Evolutionary conservation across 1,140 invertebrate species (phyloP), one percentile per base, ranked within the genome.

Genomic region (Atta texana): DNA sequence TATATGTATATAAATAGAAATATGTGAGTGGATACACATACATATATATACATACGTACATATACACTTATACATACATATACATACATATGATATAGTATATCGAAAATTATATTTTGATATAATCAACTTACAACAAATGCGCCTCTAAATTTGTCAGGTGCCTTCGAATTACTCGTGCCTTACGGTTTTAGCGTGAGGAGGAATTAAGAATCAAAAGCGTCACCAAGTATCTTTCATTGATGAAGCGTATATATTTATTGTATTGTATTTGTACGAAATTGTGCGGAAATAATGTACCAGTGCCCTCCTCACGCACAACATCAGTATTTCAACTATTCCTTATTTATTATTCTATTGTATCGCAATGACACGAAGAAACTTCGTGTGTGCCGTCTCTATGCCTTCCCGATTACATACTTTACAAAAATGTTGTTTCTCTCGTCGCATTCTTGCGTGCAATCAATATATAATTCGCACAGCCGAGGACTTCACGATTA

Each of bases 71-170:
- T 86, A 82, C 12, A 21, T 57, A 21, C 21, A 57, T 57, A 57
- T 57, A 53, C 16, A 53, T 53, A 53, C 49, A 49, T 34, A 3
- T 69, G 31, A 49, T 49, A 49, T 49, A 7, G 89, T 92, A 92
- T 90, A 90, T 91, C 74, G 66, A 82, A 68, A 90, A 75, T 88
- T 90, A 90, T 92, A 92, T 92, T 92, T 92, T 89, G 91, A 90
- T 91, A 90, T 63, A 51, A 90, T 84, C 66, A 84, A 85, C 53
- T 91, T 88, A 66, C 76, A 84, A 59, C 68, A 63, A 87, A 89
- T 18, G 53, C 86, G 86, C 68, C 75, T 81, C 69, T 71, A 61
- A 89, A 87, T 64, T 90, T 71, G 51, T 78, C 88, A 75, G 88
- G 89, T 89, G 89, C 89, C 88, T 90, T 90, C 61, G 57, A 71